A percentile compares a stretch with the other conserved stretches of the same genome.
Evolutionary conservation across 1,140 invertebrate genomes (phyloP).

Genomic region (Alviniconcha marisindica): DNA sequence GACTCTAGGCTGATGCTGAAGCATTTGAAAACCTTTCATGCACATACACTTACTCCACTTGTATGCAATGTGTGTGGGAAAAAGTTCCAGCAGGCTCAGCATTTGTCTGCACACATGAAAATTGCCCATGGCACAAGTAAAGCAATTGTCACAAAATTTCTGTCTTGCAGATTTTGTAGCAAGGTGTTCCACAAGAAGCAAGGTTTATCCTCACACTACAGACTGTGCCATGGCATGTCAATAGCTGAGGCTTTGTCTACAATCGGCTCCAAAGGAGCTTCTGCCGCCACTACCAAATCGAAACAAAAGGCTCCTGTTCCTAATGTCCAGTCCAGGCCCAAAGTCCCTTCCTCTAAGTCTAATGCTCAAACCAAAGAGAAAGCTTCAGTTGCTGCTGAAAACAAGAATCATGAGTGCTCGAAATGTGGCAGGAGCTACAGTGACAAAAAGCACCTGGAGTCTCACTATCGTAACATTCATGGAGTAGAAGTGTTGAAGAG

Average conservation of each 20-base stretch:
- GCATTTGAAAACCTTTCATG: not conserved
- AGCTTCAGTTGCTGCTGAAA: not conserved
- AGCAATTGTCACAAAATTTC: not conserved
- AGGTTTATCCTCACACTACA: conserved; percentile 9
- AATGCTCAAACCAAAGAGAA: too few relatives aligned
- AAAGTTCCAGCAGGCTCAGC: not conserved
- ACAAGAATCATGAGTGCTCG: not conserved
- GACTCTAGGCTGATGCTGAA: not conserved
- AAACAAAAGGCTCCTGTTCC: not conserved
- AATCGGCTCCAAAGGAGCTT: not conserved
- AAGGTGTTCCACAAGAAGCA: conserved; percentile 8
- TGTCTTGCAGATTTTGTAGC: conserved; percentile 19
- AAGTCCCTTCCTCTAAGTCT: too few relatives aligned
- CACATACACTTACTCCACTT: not conserved
- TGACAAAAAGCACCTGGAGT: not conserved
- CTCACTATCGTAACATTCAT: not conserved
- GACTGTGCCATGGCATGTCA: not conserved
- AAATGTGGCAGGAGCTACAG: not conserved
- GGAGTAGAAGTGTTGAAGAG: not conserved
- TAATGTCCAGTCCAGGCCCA: not conserved
- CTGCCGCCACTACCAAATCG: not conserved
- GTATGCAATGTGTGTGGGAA: conserved; percentile 26
- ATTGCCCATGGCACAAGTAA: not conserved
- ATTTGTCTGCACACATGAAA: conserved; percentile 19
- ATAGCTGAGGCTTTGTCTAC: not conserved